A percentile compares a stretch with the other conserved stretches of the same genome.
These are phyloP conservation scores for Anarsia innoxiella DNA, from an alignment of 2,888 invertebrate genomes.

Conservation along the genomic window DNA sequence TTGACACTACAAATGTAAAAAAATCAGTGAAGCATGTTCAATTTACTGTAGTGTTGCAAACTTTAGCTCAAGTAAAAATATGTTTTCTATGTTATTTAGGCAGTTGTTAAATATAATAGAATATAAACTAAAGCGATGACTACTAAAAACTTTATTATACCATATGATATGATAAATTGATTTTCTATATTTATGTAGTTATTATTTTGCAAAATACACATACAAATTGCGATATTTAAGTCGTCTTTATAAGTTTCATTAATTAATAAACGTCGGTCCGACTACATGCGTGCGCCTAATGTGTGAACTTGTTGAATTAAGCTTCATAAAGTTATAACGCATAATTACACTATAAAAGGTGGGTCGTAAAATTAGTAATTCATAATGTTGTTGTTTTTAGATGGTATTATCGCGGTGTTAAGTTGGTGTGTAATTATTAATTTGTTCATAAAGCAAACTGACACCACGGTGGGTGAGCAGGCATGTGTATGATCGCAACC, in stretches of 20 bases:
- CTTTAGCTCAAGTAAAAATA: too few relatives aligned
- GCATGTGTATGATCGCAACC: too few relatives aligned
- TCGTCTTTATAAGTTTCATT: not conserved
- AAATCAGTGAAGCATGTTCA: conserved; percentile 55
- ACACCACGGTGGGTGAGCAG: conserved; percentile 46
- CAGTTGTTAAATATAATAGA: too few relatives aligned
- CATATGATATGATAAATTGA: too few relatives aligned
- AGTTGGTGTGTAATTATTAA: conserved; percentile 53
- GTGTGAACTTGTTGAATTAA: conserved; percentile 52
- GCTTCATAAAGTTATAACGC: conserved; percentile 40
- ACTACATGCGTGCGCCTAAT: conserved; percentile 18
- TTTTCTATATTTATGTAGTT: too few relatives aligned
- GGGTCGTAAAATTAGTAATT: conserved; percentile 63
- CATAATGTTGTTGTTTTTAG: conserved; percentile 67
- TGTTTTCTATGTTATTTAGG: too few relatives aligned
- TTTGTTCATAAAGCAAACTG: conserved; percentile 56
- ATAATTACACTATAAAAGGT: conserved; percentile 47
- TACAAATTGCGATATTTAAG: too few relatives aligned
- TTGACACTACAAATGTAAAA: conserved; percentile 58
- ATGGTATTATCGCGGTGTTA: conserved; percentile 58
- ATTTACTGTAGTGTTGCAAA: too few relatives aligned
- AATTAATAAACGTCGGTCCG: conserved; percentile 1
- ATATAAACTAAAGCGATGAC: too few relatives aligned
- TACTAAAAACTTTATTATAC: too few relatives aligned
- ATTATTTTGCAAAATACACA: too few relatives aligned